A percentile compares a stretch with the other conserved stretches of the same genome.
These are phyloP conservation scores for Micropoecilia bifurca DNA, from an alignment of 2,797 vertebrate genomes.

Conservation along the genomic window DNA sequence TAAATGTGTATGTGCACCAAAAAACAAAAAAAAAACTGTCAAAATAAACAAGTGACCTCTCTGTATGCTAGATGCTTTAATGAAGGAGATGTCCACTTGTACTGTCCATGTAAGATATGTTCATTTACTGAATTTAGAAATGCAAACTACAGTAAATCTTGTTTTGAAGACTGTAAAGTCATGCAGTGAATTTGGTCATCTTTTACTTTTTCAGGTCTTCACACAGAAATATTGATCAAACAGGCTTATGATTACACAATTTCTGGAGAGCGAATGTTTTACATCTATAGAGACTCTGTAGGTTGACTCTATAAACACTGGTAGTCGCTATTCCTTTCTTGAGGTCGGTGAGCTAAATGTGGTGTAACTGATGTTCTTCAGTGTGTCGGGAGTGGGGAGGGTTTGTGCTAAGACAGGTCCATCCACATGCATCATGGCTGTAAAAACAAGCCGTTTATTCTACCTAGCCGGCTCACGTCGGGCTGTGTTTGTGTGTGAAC, in stretches of 20 bases:
- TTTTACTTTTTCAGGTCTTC: background rate
- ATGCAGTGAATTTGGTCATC: background rate
- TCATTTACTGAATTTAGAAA: background rate
- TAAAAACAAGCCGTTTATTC: background rate
- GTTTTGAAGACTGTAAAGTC: background rate
- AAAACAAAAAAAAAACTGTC: background rate
- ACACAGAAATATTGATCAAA: background rate
- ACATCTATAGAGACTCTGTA: background rate
- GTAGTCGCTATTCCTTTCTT: background rate
- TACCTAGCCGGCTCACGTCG: background rate
- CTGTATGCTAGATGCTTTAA: background rate
- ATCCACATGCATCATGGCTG: background rate
- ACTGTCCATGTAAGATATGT: background rate
- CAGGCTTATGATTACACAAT: background rate
- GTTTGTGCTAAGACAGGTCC: background rate
- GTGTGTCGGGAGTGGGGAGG: background rate
- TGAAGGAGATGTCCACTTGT: background rate
- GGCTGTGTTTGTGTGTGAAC: slow-evolving; percentile 7
- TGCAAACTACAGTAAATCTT: background rate
- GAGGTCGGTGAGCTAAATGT: background rate
- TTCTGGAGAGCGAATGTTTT: background rate
- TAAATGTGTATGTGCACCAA: background rate
- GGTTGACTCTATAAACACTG: background rate
- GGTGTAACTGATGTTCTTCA: background rate
- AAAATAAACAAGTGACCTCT: background rate